Conservation (phyloP, 2,888 invertebrate species). For the Microctonus aethiopoides region DNA sequence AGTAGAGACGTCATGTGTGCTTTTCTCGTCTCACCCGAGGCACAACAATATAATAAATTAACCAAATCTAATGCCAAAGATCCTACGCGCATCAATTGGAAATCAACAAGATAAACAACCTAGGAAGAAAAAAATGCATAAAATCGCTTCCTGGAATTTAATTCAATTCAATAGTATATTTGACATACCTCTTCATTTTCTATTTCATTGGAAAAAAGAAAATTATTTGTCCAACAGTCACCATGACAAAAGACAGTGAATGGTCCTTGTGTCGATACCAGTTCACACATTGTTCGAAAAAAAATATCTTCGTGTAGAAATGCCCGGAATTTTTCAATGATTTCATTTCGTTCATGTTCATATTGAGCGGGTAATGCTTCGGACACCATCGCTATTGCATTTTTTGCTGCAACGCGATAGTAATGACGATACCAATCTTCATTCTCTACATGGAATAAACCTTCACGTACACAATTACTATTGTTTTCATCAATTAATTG, state of each 20-base stretch:
- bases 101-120: conserved; percentile 77
- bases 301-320: conserved; percentile 76
- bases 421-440: conserved; percentile 78
- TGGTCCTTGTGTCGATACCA: conserved; percentile 73
- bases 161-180: neutral
- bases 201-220: conserved; percentile 72
- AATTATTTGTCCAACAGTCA: conserved; percentile 82
- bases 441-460: conserved; percentile 75
- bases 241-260: conserved; percentile 79
- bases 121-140: conserved; percentile 55
- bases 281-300: conserved; percentile 75
- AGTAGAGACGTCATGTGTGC: conserved; percentile 72
- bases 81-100: conserved; percentile 77
- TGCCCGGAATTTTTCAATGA: conserved; percentile 71
- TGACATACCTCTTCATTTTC: conserved; percentile 39
- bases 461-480: conserved; percentile 66
- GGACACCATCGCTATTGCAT: conserved; percentile 75
- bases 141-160: neutral
- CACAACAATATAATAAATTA: conserved; percentile 76
- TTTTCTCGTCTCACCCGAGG: conserved; percentile 73
- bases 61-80: conserved; percentile 77
- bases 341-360: conserved; percentile 66
- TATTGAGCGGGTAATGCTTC: conserved; percentile 61
- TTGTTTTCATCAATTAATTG: conserved; percentile 53
- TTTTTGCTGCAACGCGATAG: conserved; percentile 74